A percentile compares a stretch with the other conserved stretches of the same genome.
phyloP scores from a whole-genome alignment of 2,888 invertebrate genomes.

The Diogma glabrata region DNA sequence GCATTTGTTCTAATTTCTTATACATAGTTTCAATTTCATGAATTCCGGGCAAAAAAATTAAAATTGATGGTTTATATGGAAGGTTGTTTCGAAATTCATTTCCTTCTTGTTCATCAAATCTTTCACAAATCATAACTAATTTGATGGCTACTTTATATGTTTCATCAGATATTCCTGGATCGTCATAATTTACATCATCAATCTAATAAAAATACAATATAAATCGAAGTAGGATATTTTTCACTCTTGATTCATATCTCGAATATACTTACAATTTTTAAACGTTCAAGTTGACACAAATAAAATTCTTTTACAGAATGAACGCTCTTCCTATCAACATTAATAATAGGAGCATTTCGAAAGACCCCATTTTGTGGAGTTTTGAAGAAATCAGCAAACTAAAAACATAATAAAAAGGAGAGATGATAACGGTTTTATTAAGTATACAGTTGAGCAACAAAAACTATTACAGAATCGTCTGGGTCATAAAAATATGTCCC shows the following conservation, averaged over 20 bases:
- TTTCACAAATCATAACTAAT: slow-evolving; percentile 46
- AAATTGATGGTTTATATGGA: slow-evolving; percentile 48
- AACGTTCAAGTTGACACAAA: slow-evolving; percentile 39
- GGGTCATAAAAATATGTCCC: too few relatives aligned
- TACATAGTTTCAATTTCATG: slow-evolving; percentile 68
- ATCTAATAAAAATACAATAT: slow-evolving; percentile 34
- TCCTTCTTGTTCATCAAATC: slow-evolving; percentile 30
- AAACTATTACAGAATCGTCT: too few relatives aligned
- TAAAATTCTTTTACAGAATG: slow-evolving; percentile 52
- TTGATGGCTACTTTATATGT: slow-evolving; percentile 50
- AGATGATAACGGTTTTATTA: too few relatives aligned
- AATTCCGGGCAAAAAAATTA: slow-evolving; percentile 84
- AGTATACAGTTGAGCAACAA: too few relatives aligned
- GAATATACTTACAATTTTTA: slow-evolving; percentile 37
- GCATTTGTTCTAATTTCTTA: slow-evolving; percentile 28
- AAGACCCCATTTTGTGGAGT: slow-evolving; percentile 18
- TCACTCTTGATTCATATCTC: slow-evolving; percentile 5
- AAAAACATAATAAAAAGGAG: slow-evolving; percentile 11
- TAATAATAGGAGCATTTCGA: slow-evolving; percentile 45
- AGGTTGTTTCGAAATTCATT: slow-evolving; percentile 26
- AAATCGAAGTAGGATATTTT: too few relatives aligned
- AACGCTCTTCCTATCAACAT: slow-evolving; percentile 39
- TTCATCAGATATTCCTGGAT: slow-evolving; percentile 45
- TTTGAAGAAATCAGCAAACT: slow-evolving; percentile 31
- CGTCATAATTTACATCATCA: slow-evolving; percentile 37